Evolutionary conservation across 2,797 vertebrate genomes (phyloP).

Genomic region (Acestrorhynchus altus): DNA sequence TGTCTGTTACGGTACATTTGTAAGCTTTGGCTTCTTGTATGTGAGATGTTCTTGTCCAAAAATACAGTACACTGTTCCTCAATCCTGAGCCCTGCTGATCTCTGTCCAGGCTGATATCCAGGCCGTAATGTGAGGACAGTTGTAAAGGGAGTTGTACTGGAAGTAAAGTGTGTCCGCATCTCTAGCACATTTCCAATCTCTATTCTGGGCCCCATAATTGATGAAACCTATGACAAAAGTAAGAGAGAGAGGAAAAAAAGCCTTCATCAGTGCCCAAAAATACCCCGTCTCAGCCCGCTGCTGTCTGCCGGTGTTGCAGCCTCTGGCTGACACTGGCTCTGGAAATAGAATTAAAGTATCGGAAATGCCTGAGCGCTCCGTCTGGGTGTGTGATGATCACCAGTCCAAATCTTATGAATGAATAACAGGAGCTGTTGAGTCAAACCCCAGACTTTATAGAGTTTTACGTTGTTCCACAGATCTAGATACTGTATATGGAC

Average conservation of each 20-base stretch:
- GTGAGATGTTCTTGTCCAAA: no score
- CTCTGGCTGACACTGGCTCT: neutral
- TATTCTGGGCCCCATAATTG: neutral
- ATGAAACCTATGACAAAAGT: neutral
- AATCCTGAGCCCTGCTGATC: no score
- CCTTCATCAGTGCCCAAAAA: neutral
- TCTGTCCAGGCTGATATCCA: neutral
- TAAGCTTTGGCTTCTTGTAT: no score
- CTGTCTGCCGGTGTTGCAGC: slow-evolving; percentile 7
- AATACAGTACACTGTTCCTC: no score
- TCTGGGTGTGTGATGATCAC: slow-evolving; percentile 45
- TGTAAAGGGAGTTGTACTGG: neutral
- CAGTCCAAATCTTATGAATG: slow-evolving; percentile 61
- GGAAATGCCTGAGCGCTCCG: slow-evolving; percentile 62
- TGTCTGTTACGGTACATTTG: no score
- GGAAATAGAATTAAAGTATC: slow-evolving; percentile 23
- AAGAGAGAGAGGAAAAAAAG: neutral
- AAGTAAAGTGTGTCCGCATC: neutral
- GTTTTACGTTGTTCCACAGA: no score
- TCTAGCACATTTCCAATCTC: neutral
- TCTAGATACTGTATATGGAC: no score
- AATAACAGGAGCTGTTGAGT: slow-evolving; percentile 74
- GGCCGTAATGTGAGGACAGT: neutral
- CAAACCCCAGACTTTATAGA: no score
- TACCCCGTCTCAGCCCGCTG: neutral